phyloP scores from a whole-genome alignment of 2,797 vertebrate genomes.

The Anguilla megastoma region DNA sequence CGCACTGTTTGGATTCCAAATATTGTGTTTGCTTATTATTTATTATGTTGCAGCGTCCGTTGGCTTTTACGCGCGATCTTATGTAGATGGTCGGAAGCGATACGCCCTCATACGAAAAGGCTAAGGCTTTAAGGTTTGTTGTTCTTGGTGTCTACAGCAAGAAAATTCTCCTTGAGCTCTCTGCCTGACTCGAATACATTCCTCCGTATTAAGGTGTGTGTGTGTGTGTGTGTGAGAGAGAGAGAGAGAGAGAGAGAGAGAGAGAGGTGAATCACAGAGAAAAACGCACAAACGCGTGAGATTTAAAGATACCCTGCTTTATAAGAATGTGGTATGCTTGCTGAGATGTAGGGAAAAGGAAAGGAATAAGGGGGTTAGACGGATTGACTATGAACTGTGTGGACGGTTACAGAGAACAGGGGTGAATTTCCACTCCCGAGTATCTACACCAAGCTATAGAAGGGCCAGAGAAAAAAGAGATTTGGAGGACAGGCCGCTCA shows the following conservation, averaged over 20 bases:
- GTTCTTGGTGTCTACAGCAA: slow-evolving; percentile 11
- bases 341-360: not conserved
- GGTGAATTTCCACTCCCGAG: not conserved
- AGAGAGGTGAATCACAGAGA: slow-evolving; percentile 8
- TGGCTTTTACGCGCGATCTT: slow-evolving; percentile 16
- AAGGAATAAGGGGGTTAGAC: not conserved
- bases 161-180: slow-evolving; percentile 7
- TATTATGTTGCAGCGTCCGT: not conserved
- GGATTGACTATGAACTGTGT: not conserved
- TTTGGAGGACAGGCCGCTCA: not conserved
- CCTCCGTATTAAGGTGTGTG: slow-evolving; percentile 7
- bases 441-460: not conserved
- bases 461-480: not conserved
- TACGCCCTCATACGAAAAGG: slow-evolving; percentile 21
- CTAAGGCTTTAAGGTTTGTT: slow-evolving; percentile 18
- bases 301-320: slow-evolving; percentile 17
- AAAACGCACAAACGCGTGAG: not conserved
- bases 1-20: not conserved
- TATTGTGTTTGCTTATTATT: not conserved
- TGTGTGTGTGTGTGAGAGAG: not conserved
- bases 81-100: slow-evolving; percentile 9
- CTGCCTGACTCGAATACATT: slow-evolving; percentile 24
- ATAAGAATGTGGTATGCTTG: not conserved
- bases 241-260: not conserved
- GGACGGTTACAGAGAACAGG: not conserved